Percentiles rank a stretch among this genome's conserved stretches.
Evolutionary conservation across 64 coral and sea anemone species (phyloP).

Genomic region (Montipora sp.): DNA sequence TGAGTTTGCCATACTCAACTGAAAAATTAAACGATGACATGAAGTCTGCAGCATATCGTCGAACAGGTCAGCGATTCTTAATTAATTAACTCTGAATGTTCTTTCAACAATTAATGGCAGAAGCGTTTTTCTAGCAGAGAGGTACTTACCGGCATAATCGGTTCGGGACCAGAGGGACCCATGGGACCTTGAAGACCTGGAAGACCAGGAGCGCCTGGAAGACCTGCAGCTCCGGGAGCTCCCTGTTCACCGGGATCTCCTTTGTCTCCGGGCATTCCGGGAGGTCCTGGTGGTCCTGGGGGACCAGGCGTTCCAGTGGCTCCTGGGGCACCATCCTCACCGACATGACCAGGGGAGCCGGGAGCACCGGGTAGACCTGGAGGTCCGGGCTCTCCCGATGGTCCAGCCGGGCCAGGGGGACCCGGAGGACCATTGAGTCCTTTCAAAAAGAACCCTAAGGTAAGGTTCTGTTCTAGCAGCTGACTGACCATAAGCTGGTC

Average conservation of each 20-base stretch:
- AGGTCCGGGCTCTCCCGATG: slow-evolving; percentile 88
- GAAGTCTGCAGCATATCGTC: too few relatives aligned
- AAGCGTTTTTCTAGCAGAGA: background rate
- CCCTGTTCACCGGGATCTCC: slow-evolving; percentile 96
- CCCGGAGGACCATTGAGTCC: slow-evolving; percentile 98
- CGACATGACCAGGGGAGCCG: slow-evolving; percentile 96
- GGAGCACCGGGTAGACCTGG: slow-evolving; percentile 84
- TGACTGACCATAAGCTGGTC: slow-evolving; percentile 99
- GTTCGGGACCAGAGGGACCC: slow-evolving; percentile 88
- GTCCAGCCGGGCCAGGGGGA: slow-evolving; percentile 89
- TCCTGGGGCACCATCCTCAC: slow-evolving; percentile 97
- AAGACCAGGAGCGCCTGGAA: slow-evolving; percentile 97
- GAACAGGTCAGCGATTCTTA: too few relatives aligned
- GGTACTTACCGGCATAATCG: slow-evolving; percentile 96
- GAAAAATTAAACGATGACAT: too few relatives aligned
- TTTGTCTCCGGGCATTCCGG: slow-evolving; percentile 98
- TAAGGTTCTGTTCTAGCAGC: slow-evolving; percentile 98
- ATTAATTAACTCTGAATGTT: too few relatives aligned
- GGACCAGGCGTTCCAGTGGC: slow-evolving; percentile 93
- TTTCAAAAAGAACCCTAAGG: slow-evolving; percentile 99
- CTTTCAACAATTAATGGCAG: background rate
- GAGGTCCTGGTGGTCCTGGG: slow-evolving; percentile 94
- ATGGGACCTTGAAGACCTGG: slow-evolving; percentile 87
- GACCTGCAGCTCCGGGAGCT: slow-evolving; percentile 96
- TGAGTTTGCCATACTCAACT: too few relatives aligned